phyloP scores from a whole-genome alignment of 2,113 vertebrate genomes.

The Pavo muticus region DNA sequence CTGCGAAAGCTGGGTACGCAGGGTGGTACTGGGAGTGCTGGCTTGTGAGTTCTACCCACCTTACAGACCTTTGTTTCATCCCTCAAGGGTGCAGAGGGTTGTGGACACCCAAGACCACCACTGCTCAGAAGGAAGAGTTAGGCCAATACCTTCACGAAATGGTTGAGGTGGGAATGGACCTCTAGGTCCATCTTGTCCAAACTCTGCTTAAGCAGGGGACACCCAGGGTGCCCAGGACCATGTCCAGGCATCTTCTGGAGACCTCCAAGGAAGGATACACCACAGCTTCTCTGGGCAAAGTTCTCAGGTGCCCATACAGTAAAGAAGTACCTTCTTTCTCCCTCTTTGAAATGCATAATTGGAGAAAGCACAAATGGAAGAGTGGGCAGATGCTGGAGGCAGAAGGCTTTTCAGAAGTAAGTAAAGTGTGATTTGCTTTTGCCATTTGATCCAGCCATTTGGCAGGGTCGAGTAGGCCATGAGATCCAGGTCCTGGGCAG shows the following conservation, averaged over 20 bases:
- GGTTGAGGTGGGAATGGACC: background rate
- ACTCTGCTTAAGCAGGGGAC: background rate
- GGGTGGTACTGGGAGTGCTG: accelerated
- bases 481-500: accelerated
- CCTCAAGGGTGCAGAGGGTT: too few relatives aligned
- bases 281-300: background rate
- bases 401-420: background rate
- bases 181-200: background rate
- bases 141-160: background rate
- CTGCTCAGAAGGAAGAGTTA: background rate
- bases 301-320: background rate
- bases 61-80: background rate
- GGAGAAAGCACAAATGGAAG: background rate
- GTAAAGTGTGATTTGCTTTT: background rate
- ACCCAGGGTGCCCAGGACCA: background rate
- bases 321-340: background rate
- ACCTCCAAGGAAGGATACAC: background rate
- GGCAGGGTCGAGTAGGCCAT: background rate
- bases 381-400: background rate
- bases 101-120: background rate
- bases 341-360: background rate
- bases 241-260: too few relatives aligned
- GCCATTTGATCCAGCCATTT: background rate
- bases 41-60: accelerated
- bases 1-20: background rate